These are phyloP conservation scores for Rattus rattus DNA, from an alignment of 2,113 vertebrate species.

Conservation along the genomic window DNA sequence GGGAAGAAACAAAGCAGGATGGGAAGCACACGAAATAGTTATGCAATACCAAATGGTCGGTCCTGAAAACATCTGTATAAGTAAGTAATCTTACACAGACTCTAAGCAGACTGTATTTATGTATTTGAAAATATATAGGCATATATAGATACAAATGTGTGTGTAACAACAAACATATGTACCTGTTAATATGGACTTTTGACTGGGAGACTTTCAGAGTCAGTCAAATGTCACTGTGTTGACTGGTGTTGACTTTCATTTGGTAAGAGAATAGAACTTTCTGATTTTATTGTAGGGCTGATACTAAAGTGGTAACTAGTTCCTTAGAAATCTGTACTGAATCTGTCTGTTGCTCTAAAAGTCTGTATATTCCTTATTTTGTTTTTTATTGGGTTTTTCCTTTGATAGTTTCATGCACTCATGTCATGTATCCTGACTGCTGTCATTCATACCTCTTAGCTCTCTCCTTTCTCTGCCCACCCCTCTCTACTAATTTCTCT, in stretches of 20 bases:
- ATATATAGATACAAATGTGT: background rate
- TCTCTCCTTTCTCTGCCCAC: background rate
- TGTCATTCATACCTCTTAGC: background rate
- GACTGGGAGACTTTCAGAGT: conserved; percentile 21
- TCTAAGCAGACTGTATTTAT: background rate
- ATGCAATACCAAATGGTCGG: background rate
- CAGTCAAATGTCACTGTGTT: conserved; percentile 36
- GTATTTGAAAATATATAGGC: background rate
- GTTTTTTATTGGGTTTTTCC: background rate
- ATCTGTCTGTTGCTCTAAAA: conserved; percentile 17
- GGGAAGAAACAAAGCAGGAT: background rate
- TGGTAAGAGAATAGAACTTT: conserved; percentile 17
- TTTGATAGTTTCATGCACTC: background rate
- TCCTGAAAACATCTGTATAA: background rate
- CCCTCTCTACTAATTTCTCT: background rate
- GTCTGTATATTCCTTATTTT: background rate
- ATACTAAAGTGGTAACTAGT: background rate
- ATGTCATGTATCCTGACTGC: background rate
- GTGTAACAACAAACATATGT: background rate
- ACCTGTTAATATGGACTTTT: conserved; percentile 23
- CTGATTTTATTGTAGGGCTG: background rate
- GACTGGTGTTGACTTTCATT: conserved; percentile 32
- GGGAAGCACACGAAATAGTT: background rate
- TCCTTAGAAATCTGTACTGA: conserved; percentile 8
- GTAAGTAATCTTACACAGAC: background rate